These are phyloP conservation scores for Lithophane ornitopus DNA, from an alignment of 2,888 invertebrate species.

Conservation along the genomic window DNA sequence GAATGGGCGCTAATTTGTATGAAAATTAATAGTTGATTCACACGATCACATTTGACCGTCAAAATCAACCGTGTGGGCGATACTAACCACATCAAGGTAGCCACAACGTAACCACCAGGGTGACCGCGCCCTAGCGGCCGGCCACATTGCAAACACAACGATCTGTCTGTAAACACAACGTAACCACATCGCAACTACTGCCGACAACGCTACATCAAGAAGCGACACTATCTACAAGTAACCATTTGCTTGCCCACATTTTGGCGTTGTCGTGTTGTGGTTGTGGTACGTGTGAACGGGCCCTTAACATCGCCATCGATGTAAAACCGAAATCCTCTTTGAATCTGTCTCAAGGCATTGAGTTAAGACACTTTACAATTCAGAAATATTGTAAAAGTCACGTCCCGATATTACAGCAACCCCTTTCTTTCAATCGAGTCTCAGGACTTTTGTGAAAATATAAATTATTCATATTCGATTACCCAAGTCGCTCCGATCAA, in stretches of 20 bases:
- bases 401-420: slow-evolving; percentile 59
- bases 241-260: background rate
- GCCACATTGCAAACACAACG: background rate
- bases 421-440: slow-evolving; percentile 63
- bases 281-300: background rate
- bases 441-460: slow-evolving; percentile 59
- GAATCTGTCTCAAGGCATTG: slow-evolving; percentile 24
- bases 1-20: background rate
- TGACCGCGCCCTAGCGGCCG: background rate
- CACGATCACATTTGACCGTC: too few relatives aligned
- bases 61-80: background rate
- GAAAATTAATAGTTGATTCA: background rate
- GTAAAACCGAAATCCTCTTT: slow-evolving; percentile 2
- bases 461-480: slow-evolving; percentile 67
- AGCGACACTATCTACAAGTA: background rate
- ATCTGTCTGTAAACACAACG: background rate
- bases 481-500: slow-evolving; percentile 46
- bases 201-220: background rate
- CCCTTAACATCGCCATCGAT: background rate
- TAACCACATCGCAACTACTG: background rate
- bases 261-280: background rate
- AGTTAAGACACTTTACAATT: slow-evolving; percentile 36
- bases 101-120: background rate
- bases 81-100: background rate
- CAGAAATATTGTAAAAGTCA: slow-evolving; percentile 57